Evolutionary conservation across 1,140 invertebrate species (phyloP).

Genomic region (Caerostris extrusa): DNA sequence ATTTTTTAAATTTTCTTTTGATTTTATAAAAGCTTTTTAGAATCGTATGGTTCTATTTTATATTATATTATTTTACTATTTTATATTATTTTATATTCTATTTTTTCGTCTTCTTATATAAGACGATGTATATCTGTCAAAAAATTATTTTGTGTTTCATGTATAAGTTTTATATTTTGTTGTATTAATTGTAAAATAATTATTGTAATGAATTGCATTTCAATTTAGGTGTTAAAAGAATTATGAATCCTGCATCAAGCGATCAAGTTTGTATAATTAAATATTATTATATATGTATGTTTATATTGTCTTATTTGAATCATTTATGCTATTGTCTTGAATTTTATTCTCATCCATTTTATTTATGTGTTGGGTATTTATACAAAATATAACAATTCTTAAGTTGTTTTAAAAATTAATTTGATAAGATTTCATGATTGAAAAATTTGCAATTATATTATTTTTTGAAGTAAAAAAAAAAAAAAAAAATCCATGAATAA

Average conservation of each 20-base stretch:
- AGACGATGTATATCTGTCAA: not conserved
- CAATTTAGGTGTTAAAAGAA: not conserved
- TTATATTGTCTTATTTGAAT: not conserved
- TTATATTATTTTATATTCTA: no score
- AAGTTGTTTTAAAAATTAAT: not conserved
- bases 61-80: no score
- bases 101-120: no score
- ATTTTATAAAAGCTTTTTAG: no score
- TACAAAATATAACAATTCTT: not conserved
- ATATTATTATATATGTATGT: not conserved
- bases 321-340: no score
- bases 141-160: not conserved
- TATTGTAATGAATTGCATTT: not conserved
- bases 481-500: no score
- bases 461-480: no score
- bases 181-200: not conserved
- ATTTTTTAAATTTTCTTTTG: no score
- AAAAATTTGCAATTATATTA: not conserved
- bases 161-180: not conserved
- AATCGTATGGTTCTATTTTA: no score
- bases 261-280: not conserved
- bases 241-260: constrained; percentile 28
- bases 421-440: not conserved
- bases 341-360: not conserved
- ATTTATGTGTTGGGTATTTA: not conserved